Evolutionary conservation across 30 jellyfish, hydroid and myxozoan species (phyloP).

Genomic region (Turritopsis rubra): DNA sequence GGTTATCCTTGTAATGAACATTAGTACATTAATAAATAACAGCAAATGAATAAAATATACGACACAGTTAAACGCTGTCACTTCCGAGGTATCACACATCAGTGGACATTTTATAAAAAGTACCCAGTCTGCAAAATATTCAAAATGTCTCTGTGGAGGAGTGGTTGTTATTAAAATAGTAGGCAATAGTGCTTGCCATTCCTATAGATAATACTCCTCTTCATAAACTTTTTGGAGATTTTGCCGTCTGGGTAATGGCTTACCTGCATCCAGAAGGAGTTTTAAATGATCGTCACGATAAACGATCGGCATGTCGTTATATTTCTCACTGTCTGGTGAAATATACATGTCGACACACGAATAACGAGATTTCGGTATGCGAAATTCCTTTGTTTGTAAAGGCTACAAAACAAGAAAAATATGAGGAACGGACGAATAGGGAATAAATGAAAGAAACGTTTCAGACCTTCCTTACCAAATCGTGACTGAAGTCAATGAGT

Average conservation of each 20-base stretch:
- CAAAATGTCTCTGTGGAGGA: not conserved
- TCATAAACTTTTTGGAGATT: not conserved
- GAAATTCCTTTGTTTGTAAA: conserved; percentile 45
- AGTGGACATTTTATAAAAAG: too few relatives aligned
- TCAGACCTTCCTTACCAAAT: too few relatives aligned
- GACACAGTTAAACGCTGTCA: too few relatives aligned
- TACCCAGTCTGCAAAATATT: too few relatives aligned
- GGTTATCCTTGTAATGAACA: too few relatives aligned
- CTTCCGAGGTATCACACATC: too few relatives aligned
- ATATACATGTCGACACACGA: conserved; percentile 88
- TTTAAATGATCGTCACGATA: conserved; percentile 77
- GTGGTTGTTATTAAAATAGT: not conserved
- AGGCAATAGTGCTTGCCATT: not conserved
- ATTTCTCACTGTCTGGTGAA: conserved; percentile 79
- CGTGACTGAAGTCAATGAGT: too few relatives aligned
- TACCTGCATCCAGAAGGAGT: conserved; percentile 85
- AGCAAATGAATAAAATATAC: too few relatives aligned
- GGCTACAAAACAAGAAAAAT: conserved; percentile 49
- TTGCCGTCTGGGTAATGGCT: not conserved
- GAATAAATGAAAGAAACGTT: not conserved
- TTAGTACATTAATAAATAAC: too few relatives aligned
- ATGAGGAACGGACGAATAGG: not conserved
- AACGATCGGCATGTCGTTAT: conserved; percentile 71
- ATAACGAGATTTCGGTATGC: conserved; percentile 77
- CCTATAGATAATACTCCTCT: not conserved